Evolutionary conservation across 2,113 vertebrate species (phyloP).

Genomic region (Microtus montanus): DNA sequence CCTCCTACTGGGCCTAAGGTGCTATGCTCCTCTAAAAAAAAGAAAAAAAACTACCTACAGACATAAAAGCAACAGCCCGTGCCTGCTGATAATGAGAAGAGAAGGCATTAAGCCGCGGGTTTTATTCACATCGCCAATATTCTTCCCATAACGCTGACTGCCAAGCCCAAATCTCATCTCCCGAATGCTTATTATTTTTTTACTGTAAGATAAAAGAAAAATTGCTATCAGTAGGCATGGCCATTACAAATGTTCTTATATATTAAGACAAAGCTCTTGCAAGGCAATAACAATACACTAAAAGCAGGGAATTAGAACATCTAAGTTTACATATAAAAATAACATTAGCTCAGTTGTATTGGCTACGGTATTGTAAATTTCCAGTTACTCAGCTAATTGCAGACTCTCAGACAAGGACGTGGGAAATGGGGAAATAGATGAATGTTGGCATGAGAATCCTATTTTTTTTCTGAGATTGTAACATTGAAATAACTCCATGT

Average conservation of each 20-base stretch:
- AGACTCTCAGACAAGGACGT: constrained; percentile 53
- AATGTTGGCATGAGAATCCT: constrained; percentile 31
- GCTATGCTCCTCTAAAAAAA: background rate
- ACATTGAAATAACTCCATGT: constrained; percentile 53
- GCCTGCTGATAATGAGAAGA: background rate
- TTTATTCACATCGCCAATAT: background rate
- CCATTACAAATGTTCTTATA: constrained; percentile 32
- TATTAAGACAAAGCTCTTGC: constrained; percentile 48
- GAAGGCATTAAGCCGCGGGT: background rate
- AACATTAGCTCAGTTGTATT: constrained; percentile 33
- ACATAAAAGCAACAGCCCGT: background rate
- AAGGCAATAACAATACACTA: constrained; percentile 43
- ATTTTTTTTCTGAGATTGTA: constrained; percentile 14
- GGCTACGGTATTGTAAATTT: constrained; percentile 62
- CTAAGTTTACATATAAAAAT: constrained; percentile 50
- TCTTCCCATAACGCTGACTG: background rate
- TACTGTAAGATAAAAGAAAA: constrained; percentile 7
- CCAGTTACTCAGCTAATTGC: constrained; percentile 69
- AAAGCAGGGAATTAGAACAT: constrained; percentile 34
- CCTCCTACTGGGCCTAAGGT: background rate
- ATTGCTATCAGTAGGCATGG: background rate
- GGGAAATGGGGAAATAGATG: constrained; percentile 60
- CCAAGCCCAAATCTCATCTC: background rate
- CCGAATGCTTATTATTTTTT: background rate
- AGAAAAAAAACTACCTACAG: background rate